Percentiles rank a stretch among this genome's conserved stretches.
phyloP scores from a whole-genome alignment of 2,797 vertebrate genomes.

The Gymnopithys bicolor region DNA sequence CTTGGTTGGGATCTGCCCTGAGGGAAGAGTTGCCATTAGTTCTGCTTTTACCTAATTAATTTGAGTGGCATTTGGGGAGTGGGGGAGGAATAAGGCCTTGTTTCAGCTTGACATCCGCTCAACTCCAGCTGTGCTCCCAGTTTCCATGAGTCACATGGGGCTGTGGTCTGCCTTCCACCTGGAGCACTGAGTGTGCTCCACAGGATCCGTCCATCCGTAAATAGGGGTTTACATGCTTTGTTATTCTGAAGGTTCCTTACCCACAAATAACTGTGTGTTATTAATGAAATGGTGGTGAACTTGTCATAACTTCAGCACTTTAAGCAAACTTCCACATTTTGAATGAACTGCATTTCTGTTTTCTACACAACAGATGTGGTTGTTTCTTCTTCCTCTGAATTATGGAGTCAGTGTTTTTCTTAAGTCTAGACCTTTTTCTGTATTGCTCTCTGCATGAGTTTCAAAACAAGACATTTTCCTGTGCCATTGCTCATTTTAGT shows the following conservation, averaged over 20 bases:
- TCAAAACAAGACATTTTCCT: neutral
- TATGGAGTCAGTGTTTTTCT: neutral
- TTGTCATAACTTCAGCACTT: neutral
- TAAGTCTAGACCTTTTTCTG: neutral
- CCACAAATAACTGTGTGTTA: neutral
- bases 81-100: neutral
- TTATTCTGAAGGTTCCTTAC: neutral
- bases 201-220: neutral
- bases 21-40: neutral
- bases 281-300: neutral
- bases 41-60: neutral
- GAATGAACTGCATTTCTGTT: neutral
- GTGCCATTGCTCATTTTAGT: neutral
- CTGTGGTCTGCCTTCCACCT: neutral
- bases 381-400: neutral
- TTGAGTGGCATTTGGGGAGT: neutral
- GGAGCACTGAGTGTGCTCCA: neutral
- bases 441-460: neutral
- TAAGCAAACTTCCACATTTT: neutral
- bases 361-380: neutral
- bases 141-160: neutral
- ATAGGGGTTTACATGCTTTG: neutral
- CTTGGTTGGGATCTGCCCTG: neutral
- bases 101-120: neutral
- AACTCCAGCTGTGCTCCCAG: neutral